These are phyloP conservation scores for Lymantria monacha DNA, from an alignment of 2,888 invertebrate genomes.

Conservation along the genomic window DNA sequence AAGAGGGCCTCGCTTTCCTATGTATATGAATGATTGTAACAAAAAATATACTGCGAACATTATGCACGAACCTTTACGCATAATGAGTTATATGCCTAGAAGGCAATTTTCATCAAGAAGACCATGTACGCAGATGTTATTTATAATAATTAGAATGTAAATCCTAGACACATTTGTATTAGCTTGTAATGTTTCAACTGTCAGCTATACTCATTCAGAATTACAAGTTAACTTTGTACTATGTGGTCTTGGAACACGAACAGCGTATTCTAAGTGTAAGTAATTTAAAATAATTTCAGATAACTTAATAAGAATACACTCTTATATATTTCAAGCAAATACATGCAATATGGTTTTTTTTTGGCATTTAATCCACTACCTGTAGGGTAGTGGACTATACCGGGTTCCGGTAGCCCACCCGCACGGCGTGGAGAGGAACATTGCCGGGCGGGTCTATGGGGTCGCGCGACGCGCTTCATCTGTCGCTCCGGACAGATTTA, in stretches of 20 bases:
- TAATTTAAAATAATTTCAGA: neutral
- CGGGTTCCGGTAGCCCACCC: too few relatives aligned
- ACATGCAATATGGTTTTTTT: too few relatives aligned
- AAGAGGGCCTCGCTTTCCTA: too few relatives aligned
- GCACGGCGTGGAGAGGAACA: too few relatives aligned
- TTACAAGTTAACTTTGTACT: constrained; percentile 4
- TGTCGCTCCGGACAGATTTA: too few relatives aligned
- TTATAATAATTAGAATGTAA: constrained; percentile 30
- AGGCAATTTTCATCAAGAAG: constrained; percentile 12
- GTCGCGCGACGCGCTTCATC: too few relatives aligned
- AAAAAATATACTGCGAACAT: neutral
- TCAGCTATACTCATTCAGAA: constrained; percentile 17
- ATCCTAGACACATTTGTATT: constrained; percentile 17
- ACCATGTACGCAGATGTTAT: constrained; percentile 19
- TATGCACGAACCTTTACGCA: neutral
- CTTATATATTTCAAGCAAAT: too few relatives aligned
- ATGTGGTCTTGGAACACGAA: neutral
- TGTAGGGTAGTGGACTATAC: too few relatives aligned
- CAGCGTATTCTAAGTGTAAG: neutral
- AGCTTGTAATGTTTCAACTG: constrained; percentile 15
- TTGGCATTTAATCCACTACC: too few relatives aligned
- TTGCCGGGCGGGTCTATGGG: too few relatives aligned
- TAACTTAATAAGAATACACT: too few relatives aligned
- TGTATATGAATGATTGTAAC: too few relatives aligned
- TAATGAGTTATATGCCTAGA: constrained; percentile 19